Conservation (phyloP, 2,113 vertebrate genomes). For the Ceyx melanurus region DNA sequence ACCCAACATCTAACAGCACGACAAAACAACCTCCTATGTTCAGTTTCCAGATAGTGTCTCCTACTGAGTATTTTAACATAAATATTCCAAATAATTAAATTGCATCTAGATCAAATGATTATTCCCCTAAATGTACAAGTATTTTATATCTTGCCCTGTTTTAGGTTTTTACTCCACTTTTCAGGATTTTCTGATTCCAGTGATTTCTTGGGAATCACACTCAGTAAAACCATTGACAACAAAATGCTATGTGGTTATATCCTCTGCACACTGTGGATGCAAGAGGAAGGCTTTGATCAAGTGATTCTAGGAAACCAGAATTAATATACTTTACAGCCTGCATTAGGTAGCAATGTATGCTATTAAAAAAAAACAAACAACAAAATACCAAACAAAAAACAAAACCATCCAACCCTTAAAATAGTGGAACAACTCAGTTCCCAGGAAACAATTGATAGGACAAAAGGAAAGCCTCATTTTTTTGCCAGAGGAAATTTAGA, state of each 20-base stretch:
- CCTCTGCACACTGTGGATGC: not conserved
- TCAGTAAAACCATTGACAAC: not conserved
- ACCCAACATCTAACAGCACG: not conserved
- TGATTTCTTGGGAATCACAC: not conserved
- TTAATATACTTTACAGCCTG: not conserved
- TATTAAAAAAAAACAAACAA: not conserved
- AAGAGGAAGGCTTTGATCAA: not conserved
- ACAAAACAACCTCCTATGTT: not conserved
- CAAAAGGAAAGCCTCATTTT: not conserved
- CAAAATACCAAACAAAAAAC: no score
- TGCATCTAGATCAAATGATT: not conserved
- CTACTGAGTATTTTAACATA: conserved; percentile 23
- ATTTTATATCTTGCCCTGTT: not conserved
- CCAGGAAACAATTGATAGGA: not conserved
- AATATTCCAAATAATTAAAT: conserved; percentile 8
- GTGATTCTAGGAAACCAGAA: not conserved
- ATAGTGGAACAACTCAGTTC: not conserved
- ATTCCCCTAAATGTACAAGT: not conserved
- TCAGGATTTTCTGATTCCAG: not conserved
- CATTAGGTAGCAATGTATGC: not conserved
- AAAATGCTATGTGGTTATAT: not conserved
- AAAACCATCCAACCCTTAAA: not conserved
- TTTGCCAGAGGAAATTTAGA: not conserved
- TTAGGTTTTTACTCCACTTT: not conserved
- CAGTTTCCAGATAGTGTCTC: conserved; percentile 24